A percentile compares a stretch with the other conserved stretches of the same genome.
Conservation (phyloP, 2,113 vertebrate species). For the Oriolus oriolus region DNA sequence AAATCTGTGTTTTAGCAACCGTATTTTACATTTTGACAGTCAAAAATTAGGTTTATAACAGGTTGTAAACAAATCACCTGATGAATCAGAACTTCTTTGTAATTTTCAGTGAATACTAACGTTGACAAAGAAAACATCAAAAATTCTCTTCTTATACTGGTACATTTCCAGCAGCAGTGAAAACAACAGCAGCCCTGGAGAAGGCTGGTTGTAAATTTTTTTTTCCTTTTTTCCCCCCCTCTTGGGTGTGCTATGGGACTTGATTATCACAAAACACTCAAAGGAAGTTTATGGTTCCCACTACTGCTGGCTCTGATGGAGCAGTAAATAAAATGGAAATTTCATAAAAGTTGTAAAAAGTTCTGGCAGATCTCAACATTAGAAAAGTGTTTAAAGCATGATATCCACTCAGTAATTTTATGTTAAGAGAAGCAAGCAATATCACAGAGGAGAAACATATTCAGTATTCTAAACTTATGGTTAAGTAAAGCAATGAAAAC, state of each 20-base stretch:
- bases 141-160: background rate
- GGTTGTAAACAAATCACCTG: background rate
- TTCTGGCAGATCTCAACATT: background rate
- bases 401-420: background rate
- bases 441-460: background rate
- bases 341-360: background rate
- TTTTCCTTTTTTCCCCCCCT: rapidly evolving
- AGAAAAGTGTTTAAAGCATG: background rate
- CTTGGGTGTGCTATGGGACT: background rate
- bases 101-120: background rate
- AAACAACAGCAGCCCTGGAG: background rate
- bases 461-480: background rate
- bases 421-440: background rate
- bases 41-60: background rate
- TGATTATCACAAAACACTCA: background rate
- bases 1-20: background rate
- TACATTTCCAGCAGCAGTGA: background rate
- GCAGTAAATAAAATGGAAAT: background rate
- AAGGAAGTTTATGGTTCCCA: background rate
- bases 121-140: background rate
- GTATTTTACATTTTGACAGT: background rate
- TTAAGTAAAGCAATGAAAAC: background rate
- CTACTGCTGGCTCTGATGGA: background rate
- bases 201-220: background rate
- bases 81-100: background rate